Evolutionary conservation across 2,113 vertebrate genomes (phyloP).

Genomic region (Dinomys branickii): DNA sequence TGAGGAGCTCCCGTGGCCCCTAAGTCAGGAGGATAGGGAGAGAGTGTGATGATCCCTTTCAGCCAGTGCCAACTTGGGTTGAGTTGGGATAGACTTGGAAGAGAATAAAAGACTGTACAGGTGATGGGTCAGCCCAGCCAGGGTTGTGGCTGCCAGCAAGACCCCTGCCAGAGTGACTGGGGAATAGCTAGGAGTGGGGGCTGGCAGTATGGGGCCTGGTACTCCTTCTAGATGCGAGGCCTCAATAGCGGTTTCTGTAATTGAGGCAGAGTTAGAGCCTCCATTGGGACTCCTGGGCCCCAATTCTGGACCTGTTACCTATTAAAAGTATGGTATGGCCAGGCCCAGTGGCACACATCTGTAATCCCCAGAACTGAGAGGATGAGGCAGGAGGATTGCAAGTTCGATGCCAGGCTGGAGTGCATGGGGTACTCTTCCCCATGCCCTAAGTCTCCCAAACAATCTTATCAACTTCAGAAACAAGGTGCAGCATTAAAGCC

Average conservation of each 20-base stretch:
- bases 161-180: not conserved
- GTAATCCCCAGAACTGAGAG: not conserved
- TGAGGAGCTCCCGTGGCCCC: not conserved
- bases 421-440: not conserved
- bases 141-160: not conserved
- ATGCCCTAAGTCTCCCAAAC: not conserved
- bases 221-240: not conserved
- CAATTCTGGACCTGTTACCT: not conserved
- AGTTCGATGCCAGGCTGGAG: not conserved
- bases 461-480: not conserved
- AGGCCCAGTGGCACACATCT: not conserved
- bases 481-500: not conserved
- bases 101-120: not conserved
- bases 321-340: not conserved
- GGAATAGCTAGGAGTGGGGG: not conserved
- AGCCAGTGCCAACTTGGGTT: rapidly evolving
- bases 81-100: not conserved
- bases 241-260: not conserved
- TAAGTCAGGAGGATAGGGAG: not conserved
- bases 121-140: not conserved
- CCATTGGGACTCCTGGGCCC: not conserved
- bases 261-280: not conserved
- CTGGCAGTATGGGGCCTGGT: rapidly evolving
- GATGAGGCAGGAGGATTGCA: not conserved
- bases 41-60: not conserved